These are phyloP conservation scores for Xestia xanthographa DNA, from an alignment of 2,888 invertebrate species.

Conservation along the genomic window DNA sequence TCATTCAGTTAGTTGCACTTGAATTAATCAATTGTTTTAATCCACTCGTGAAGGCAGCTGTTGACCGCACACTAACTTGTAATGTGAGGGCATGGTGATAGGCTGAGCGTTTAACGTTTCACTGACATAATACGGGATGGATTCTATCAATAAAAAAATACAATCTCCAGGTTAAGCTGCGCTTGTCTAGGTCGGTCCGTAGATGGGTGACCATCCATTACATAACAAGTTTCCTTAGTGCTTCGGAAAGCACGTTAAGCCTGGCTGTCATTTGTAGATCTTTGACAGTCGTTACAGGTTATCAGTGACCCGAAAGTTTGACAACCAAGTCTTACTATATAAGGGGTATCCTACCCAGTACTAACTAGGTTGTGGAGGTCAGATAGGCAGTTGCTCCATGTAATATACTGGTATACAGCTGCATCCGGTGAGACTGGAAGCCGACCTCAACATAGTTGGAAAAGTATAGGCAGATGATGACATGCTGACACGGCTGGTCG, in stretches of 20 bases:
- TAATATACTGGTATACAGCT: background rate
- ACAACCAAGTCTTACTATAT: background rate
- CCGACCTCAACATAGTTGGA: background rate
- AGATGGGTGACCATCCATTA: no score
- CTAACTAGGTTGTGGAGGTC: background rate
- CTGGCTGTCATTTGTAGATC: no score
- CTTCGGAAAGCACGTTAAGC: no score
- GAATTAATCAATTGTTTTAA: constrained; percentile 89
- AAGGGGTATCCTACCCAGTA: background rate
- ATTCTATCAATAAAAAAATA: no score
- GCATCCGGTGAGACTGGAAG: background rate
- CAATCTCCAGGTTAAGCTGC: no score
- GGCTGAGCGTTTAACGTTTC: constrained; percentile 48
- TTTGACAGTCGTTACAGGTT: no score
- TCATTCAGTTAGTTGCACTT: constrained; percentile 83
- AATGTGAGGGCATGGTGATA: constrained; percentile 35
- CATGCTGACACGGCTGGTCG: background rate
- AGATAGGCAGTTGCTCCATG: background rate
- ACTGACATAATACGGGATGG: background rate
- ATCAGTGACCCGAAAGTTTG: background rate
- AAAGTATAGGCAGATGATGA: background rate
- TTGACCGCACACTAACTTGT: constrained; percentile 76
- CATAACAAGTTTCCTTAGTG: no score
- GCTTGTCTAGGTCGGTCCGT: no score
- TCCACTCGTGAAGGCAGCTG: constrained; percentile 82